Evolutionary conservation across 2,888 invertebrate species (phyloP).

Genomic region (Adelognathus sp.): DNA sequence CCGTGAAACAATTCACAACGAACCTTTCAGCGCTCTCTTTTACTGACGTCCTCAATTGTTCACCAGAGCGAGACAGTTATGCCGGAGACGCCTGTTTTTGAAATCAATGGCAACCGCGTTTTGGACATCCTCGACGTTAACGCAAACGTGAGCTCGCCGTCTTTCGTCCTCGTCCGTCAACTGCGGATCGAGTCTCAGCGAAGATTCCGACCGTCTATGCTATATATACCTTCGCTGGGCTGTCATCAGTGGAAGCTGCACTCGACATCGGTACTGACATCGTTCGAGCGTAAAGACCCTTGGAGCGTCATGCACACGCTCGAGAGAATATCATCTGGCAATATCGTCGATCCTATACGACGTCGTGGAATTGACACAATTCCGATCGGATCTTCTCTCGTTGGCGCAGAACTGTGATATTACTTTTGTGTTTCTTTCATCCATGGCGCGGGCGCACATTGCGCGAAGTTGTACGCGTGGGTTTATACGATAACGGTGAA

Average conservation of each 20-base stretch:
- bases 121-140: neutral
- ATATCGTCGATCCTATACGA: neutral
- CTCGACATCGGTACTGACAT: conserved; percentile 44
- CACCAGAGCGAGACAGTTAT: neutral
- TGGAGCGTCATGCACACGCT: conserved; percentile 31
- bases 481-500: neutral
- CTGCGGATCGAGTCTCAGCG: conserved; percentile 17
- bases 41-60: neutral
- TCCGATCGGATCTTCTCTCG: conserved; percentile 29
- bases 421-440: neutral
- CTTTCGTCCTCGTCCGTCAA: conserved; percentile 18
- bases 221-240: conserved; percentile 19
- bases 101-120: conserved; percentile 26
- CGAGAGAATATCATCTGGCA: no score
- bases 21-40: neutral
- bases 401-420: neutral
- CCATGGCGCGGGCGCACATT: no score
- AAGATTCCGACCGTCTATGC: conserved; percentile 26
- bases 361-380: conserved; percentile 50
- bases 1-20: neutral
- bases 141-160: neutral
- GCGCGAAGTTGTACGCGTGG: neutral
- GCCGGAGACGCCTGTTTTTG: conserved; percentile 26
- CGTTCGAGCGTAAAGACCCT: conserved; percentile 39
- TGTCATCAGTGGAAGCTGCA: conserved; percentile 38